Conservation (phyloP, 2,888 invertebrate species). For the Blera fallax region DNA sequence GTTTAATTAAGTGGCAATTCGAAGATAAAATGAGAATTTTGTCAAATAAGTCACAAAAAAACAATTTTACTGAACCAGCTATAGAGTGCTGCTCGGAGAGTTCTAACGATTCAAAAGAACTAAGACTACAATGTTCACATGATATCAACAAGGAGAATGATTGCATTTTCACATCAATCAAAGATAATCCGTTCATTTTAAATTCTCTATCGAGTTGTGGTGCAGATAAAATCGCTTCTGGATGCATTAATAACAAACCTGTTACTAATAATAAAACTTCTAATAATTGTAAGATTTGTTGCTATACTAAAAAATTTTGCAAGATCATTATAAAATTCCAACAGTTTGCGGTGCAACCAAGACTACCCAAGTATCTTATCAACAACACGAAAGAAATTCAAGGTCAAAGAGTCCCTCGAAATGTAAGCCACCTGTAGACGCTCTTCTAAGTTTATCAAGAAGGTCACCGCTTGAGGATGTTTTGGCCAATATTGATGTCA, state of each 20-base stretch:
- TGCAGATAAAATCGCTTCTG: background rate
- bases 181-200: slow-evolving; percentile 52
- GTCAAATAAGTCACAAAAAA: slow-evolving; percentile 8
- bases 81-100: slow-evolving; percentile 26
- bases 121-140: background rate
- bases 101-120: slow-evolving; percentile 4
- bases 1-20: slow-evolving; percentile 13
- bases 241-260: background rate
- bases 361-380: background rate
- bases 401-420: slow-evolving; percentile 1
- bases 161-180: slow-evolving; percentile 47
- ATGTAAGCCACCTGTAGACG: background rate
- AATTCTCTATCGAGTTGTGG: slow-evolving; percentile 16
- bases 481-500: slow-evolving; percentile 86
- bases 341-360: slow-evolving; percentile 4
- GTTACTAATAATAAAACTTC: slow-evolving; percentile 4
- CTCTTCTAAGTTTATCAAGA: background rate
- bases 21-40: slow-evolving; percentile 37
- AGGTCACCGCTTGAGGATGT: slow-evolving; percentile 80
- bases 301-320: background rate
- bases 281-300: slow-evolving; percentile 27
- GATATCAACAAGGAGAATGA: slow-evolving; percentile 37
- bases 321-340: background rate
- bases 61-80: slow-evolving; percentile 2
- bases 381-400: background rate